Evolutionary conservation across 2,113 vertebrate species (phyloP), one percentile per base, ranked within the genome.

Genomic region (Antechinus stuartii): DNA sequence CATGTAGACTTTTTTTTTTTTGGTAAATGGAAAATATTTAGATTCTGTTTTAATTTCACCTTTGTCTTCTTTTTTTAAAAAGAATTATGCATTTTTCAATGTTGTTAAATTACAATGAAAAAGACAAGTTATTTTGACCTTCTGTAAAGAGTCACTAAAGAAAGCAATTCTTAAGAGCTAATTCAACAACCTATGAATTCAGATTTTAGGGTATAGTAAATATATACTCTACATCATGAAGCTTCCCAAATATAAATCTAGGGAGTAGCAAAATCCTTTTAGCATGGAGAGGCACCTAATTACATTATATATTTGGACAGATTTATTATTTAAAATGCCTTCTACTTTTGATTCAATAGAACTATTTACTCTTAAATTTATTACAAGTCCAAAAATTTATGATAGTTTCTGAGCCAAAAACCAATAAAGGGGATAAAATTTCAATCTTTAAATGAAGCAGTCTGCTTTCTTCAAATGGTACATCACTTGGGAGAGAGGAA

Each of bases 391-490:
- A n/a, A 11, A 50, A 68, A 52, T 23, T 4, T 84, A 14, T 27
- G 52, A 0, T 2, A 8, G 50, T 9, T 76, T 57, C 76, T 23
- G 7, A 9, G n/a, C 8, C 42, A 19, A 35, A 24, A 23, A 42
- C 1, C 2, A 46, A 47, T 0, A 0, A 0, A 1, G 16, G 57
- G 76, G 54, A 50, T 0, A 26, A 84, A 92, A 61, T 0, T 0
- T 0, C 23, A 93, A 92, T 25, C 47, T 54, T 49, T 50, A 50
- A 35, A 42, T 50, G 6, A 92, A 68, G 68, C 25, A 90, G 30
- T 11, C 68, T 84, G 68, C 23, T 84, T 50, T 91, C 92, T 25
- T 0, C 27, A 61, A 90, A 93, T 14, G 54, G 30, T 12, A 0
- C 0, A 10, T 19, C 49, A 11, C 5, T 2, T 52, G 91, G 9